phyloP scores from a whole-genome alignment of 2,888 invertebrate species.

The Drosophila cognata region DNA sequence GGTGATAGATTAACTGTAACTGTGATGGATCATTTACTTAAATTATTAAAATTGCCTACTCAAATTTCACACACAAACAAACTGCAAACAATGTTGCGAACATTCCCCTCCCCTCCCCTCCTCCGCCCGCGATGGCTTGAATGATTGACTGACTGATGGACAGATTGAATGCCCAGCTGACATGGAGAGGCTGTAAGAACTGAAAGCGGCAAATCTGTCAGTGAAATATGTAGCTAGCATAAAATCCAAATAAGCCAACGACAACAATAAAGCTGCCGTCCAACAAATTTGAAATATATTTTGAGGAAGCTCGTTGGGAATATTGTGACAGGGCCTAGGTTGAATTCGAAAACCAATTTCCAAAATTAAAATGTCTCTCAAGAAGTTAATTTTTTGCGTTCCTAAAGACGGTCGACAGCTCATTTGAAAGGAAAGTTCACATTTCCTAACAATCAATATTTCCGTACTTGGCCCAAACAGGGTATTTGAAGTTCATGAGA shows the following conservation, averaged over 20 bases:
- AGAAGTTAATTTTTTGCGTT: too few relatives aligned
- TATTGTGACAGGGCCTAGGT: too few relatives aligned
- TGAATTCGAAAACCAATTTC: not conserved
- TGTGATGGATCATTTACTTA: slow-evolving; percentile 84
- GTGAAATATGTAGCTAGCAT: slow-evolving; percentile 13
- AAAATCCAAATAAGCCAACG: slow-evolving; percentile 12
- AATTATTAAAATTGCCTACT: slow-evolving; percentile 80
- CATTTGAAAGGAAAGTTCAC: not conserved
- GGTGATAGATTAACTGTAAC: slow-evolving; percentile 83
- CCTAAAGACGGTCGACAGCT: not conserved
- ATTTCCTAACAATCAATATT: too few relatives aligned
- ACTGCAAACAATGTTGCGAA: slow-evolving; percentile 1
- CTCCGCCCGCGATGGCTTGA: slow-evolving; percentile 21
- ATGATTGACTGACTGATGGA: slow-evolving; percentile 56
- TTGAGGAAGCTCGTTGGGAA: not conserved
- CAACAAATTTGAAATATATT: slow-evolving; percentile 3
- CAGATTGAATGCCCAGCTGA: slow-evolving; percentile 58
- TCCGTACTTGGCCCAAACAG: not conserved
- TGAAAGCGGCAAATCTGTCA: slow-evolving; percentile 36
- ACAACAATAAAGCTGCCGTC: slow-evolving; percentile 18
- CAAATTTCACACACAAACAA: slow-evolving; percentile 71
- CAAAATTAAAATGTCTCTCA: not conserved
- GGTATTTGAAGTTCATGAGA: slow-evolving; percentile 2
- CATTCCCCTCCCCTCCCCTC: not conserved
- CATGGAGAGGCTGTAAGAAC: slow-evolving; percentile 7